phyloP scores from a whole-genome alignment of 2,888 invertebrate genomes.

The Chamaedrilus cognettii region DNA sequence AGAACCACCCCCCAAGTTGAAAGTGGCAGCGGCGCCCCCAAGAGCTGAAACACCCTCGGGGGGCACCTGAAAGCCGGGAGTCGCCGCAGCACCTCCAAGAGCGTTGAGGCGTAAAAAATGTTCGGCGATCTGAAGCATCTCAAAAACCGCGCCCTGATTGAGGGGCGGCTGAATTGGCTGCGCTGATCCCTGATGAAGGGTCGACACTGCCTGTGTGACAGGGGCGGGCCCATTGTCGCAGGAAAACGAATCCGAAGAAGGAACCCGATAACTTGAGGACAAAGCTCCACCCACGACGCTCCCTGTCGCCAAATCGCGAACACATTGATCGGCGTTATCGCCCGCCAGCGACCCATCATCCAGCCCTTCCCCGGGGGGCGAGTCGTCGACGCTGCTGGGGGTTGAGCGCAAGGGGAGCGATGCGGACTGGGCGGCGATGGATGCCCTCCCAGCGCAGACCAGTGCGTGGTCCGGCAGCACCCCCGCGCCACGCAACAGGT shows the following conservation, averaged over 20 bases:
- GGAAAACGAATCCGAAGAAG: too few relatives aligned
- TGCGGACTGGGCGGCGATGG: not conserved
- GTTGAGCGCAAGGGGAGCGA: not conserved
- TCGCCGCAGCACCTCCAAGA: not conserved
- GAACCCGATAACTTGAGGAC: too few relatives aligned
- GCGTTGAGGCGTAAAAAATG: slow-evolving; percentile 17
- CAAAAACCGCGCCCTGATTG: slow-evolving; percentile 19
- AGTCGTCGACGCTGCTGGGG: not conserved
- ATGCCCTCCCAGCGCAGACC: not conserved
- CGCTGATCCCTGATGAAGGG: not conserved
- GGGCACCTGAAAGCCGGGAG: not conserved
- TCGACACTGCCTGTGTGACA: too few relatives aligned
- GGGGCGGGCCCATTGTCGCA: too few relatives aligned
- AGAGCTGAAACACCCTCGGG: too few relatives aligned
- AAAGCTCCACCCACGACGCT: not conserved
- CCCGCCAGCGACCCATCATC: not conserved
- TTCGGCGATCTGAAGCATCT: slow-evolving; percentile 28
- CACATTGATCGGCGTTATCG: too few relatives aligned
- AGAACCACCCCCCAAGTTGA: too few relatives aligned
- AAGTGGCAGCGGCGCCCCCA: too few relatives aligned
- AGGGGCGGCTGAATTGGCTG: not conserved
- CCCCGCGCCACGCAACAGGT: slow-evolving; percentile 1
- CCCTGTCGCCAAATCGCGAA: not conserved
- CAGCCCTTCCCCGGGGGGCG: not conserved
- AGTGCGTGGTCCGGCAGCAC: slow-evolving; percentile 5